These are phyloP conservation scores for Leptopilina clavipes DNA, from an alignment of 1,140 invertebrate species.

Conservation along the genomic window DNA sequence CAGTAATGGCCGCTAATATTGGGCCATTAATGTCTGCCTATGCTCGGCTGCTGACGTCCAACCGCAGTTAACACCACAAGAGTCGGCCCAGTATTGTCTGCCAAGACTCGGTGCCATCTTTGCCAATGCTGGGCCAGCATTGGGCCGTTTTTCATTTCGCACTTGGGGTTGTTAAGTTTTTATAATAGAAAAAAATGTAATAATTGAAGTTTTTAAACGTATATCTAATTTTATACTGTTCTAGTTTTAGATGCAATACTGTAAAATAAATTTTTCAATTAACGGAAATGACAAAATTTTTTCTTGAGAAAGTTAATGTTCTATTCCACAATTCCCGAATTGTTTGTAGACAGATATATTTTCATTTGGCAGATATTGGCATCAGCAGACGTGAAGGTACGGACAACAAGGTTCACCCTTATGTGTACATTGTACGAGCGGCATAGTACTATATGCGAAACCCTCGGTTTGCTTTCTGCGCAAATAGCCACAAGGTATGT, in stretches of 20 bases:
- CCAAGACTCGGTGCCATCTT: too few relatives aligned
- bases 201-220: too few relatives aligned
- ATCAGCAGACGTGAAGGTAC: constrained; percentile 53
- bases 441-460: constrained; percentile 16
- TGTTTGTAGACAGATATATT: constrained; percentile 74
- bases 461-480: constrained; percentile 58
- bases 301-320: constrained; percentile 41
- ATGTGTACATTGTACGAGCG: constrained; percentile 59
- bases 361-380: constrained; percentile 75
- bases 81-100: too few relatives aligned
- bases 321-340: constrained; percentile 49
- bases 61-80: too few relatives aligned
- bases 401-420: constrained; percentile 42
- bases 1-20: too few relatives aligned
- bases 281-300: neutral
- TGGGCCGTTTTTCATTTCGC: too few relatives aligned
- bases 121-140: too few relatives aligned
- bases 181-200: too few relatives aligned
- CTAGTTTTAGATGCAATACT: neutral
- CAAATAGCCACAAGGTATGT: constrained; percentile 59
- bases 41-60: too few relatives aligned
- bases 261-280: constrained; percentile 31
- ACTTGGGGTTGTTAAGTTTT: too few relatives aligned
- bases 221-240: too few relatives aligned
- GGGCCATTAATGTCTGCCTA: too few relatives aligned